Evolutionary conservation across 2,888 invertebrate species (phyloP), one percentile per base, ranked within the genome.

Genomic region (Sthenelais limicola): DNA sequence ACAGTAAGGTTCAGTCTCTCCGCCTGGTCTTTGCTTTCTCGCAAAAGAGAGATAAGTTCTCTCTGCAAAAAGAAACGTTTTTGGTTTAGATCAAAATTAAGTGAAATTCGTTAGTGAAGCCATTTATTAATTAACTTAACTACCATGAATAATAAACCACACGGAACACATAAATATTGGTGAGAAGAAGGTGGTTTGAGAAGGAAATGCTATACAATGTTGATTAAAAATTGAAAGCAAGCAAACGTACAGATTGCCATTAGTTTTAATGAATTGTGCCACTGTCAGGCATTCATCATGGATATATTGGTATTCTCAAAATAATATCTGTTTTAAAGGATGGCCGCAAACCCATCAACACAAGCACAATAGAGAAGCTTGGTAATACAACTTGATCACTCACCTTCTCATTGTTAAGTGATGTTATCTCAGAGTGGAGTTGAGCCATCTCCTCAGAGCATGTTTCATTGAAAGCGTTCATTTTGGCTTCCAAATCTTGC

Each of bases 11-110:
- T n/a, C 24, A 52, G 43, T 28, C 52, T 52, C 52, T 78, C 71
- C 38, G 78, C 28, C 52, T 80, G 79, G 7, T 76, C 68, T 26
- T 74, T 74, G 66, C 74, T 74, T 32, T 80, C 81, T 54, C 78
- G 78, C 49, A 79, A 54, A 58, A 80, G 77, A 1, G 76, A 71
- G 69, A 77, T 77, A 38, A 80, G 69, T 47, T 51, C 68, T 1
- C 77, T 79, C 82, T 82, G 68, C 4, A 74, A 58, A 18, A 49
- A 35, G 54, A 38, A 62, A 62, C 47, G 21, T 12, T 56, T 3
- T 56, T 48, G 28, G 56, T 26, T 56, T 4, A 24, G 7, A 56
- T 24, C 3, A 56, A 56, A 26, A 56, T n/a, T n/a, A n/a, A n/a
- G n/a, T n/a, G 56, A 56, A 26, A 4, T 24, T 7, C 7, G 30